Evolutionary conservation across 2,888 invertebrate species (phyloP), one percentile per base, ranked within the genome.

Genomic region (Dasysyrphus albostriatus): DNA sequence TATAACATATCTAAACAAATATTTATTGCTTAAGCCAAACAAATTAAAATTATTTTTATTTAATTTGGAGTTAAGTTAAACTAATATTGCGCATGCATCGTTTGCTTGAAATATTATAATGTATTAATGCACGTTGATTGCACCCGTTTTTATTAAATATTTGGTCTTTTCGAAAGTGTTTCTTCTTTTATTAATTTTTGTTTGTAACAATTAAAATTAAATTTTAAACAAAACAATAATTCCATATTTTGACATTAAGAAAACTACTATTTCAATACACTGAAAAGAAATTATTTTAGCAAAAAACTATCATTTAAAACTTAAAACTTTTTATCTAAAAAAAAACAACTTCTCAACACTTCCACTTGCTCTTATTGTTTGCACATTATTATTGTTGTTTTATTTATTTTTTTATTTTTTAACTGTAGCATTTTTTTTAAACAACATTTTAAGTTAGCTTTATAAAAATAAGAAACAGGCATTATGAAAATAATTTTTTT

Each of bases 71-170:
- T 5, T 12, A 32, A n/a, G 12, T 16, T 19, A 42, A 47, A 58
- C 8, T 9, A n/a, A n/a, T 24, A 8, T 72, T 42, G 83, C 78
- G 83, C 83, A 74, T 78, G 73, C 29, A 44, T 44, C 59, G 59
- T 61, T 77, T 42, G 67, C 59, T 77, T 54, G 63, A 24, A 39
- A 37, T 42, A 6, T 54, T 29, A 10, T 14, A 9, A 16, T 8
- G 16, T 1, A n/a, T 7, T 6, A 6, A 24, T 54, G 75, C 81
- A 81, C 69, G 75, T 54, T 63, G 14, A 24, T 6, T 16, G 80
- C 80, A 80, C 47, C 51, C 1, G 8, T 51, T 69, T 47, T 37
- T 3, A 51, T 14, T 12, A 12, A 37, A 47, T 34, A 37, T 51
- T 19, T 6, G 12, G 12, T 14, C 0, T 54, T 29, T 54, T 54